Evolutionary conservation across 2,888 invertebrate genomes (phyloP), one percentile per base, ranked within the genome.

Genomic region (Empis livida): DNA sequence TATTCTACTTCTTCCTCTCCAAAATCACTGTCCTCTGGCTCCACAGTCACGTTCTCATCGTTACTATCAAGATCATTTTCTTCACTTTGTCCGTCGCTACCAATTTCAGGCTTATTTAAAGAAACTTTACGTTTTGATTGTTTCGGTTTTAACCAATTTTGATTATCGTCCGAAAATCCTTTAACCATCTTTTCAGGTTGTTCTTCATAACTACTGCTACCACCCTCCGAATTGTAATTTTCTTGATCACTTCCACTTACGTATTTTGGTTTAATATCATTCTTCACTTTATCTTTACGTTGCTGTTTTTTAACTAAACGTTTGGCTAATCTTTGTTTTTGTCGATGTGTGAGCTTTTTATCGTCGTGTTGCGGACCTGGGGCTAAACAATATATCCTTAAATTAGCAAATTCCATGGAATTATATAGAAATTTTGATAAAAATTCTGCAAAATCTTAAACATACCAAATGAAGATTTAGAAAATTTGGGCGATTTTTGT

Each of bases 141-240:
- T 60, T 79, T 80, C 1, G 77, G 79, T 58, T 77, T 84, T 37
- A 84, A 62, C 84, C 84, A 85, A 27, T 72, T 70, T 47, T 77
- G 75, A 58, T 85, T 85, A 14, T 84, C 80, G 71, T 85, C 85
- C 39, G 79, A 77, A 55, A 78, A 83, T 31, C 79, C 81, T 67
- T 63, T 62, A 1, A 44, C 42, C 16, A n/a, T 52, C 55, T 32
- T 47, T 44, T 2, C 5, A 2, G n/a, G 35, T 13, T n/a, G 51
- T 30, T 14, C 9, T 6, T 14, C 11, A 3, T 23, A 17, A 27
- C 52, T 37, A 49, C 54, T 53, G 51, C 53, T 51, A 5, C 54
- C 58, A 38, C 64, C 67, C 50, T 55, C 54, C 13, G 51, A 49
- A 3, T 47, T 46, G 9, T 50, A 51, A n/a, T 50, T 54, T 50